Evolutionary conservation across 2,888 invertebrate genomes (phyloP).

Genomic region (Rhagonycha lutea): DNA sequence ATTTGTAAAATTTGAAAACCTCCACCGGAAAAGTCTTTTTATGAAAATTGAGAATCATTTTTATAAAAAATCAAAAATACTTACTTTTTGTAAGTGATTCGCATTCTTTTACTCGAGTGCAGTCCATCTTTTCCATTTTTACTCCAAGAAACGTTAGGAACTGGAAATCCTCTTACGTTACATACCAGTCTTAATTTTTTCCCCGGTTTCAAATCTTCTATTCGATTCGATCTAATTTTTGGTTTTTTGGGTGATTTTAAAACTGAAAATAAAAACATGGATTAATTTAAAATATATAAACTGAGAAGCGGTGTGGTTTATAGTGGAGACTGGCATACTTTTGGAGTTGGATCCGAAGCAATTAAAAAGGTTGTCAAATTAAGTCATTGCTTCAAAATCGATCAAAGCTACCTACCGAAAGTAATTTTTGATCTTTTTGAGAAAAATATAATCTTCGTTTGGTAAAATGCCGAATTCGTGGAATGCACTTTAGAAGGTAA

Average conservation of each 20-base stretch:
- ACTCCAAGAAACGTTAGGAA: conserved; percentile 83
- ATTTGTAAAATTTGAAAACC: neutral
- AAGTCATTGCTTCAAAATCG: neutral
- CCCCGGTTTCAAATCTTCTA: conserved; percentile 32
- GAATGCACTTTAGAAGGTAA: conserved; percentile 43
- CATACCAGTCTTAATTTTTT: conserved; percentile 68
- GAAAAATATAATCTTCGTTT: conserved; percentile 17
- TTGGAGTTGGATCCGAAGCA: neutral
- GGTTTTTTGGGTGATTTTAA: conserved; percentile 38
- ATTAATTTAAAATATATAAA: neutral
- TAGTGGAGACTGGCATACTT: neutral
- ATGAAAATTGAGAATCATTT: too few relatives aligned
- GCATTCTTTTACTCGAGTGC: conserved; percentile 62
- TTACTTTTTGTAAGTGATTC: conserved; percentile 68
- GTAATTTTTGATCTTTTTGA: conserved; percentile 14
- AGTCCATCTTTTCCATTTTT: conserved; percentile 77
- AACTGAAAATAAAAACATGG: conserved; percentile 39
- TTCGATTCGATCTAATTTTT: conserved; percentile 26
- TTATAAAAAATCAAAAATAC: conserved; percentile 31
- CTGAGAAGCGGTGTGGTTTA: neutral
- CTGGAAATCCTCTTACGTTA: conserved; percentile 75
- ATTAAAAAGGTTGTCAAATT: neutral
- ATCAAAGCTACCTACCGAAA: neutral
- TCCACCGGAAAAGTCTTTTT: neutral
- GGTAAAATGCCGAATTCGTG: conserved; percentile 41